phyloP scores from a whole-genome alignment of 2,797 vertebrate genomes.

The Gastrophryne carolinensis region DNA sequence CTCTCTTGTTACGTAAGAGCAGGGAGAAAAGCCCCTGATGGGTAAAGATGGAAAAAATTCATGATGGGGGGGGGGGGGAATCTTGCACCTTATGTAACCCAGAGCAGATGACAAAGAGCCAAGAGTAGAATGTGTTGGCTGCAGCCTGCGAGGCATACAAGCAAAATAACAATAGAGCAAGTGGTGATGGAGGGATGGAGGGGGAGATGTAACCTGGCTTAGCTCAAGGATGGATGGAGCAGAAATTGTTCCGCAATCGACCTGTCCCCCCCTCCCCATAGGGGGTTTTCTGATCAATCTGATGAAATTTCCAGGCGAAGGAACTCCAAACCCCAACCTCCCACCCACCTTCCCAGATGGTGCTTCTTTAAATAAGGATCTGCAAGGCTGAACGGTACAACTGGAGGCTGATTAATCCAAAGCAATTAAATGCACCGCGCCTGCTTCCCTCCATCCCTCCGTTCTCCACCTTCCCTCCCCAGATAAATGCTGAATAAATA shows the following conservation, averaged over 20 bases:
- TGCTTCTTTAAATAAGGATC: conserved; percentile 76
- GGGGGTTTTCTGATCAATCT: conserved; percentile 71
- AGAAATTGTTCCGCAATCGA: conserved; percentile 60
- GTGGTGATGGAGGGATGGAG: neutral
- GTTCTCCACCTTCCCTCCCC: neutral
- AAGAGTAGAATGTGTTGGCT: neutral
- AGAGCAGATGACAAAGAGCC: conserved; percentile 1
- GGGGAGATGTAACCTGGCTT: conserved; percentile 2
- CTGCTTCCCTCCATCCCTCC: conserved; percentile 2
- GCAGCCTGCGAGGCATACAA: neutral
- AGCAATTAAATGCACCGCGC: conserved; percentile 66
- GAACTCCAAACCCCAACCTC: conserved; percentile 71
- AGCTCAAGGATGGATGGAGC: conserved; percentile 56
- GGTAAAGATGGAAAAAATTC: neutral
- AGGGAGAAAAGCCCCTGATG: neutral
- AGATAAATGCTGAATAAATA: neutral
- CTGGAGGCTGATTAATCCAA: conserved; percentile 60
- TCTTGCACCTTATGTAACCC: conserved; percentile 37
- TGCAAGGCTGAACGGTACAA: conserved; percentile 63
- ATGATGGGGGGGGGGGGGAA: conserved; percentile 1
- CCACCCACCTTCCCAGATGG: conserved; percentile 73
- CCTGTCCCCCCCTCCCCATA: conserved; percentile 55
- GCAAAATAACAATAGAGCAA: conserved; percentile 2
- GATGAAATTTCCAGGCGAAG: conserved; percentile 77
- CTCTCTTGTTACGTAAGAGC: conserved; percentile 16